A percentile compares a stretch with the other conserved stretches of the same genome.
These are phyloP conservation scores for Holcopasites calliopsidis DNA, from an alignment of 1,140 invertebrate species.

Conservation along the genomic window DNA sequence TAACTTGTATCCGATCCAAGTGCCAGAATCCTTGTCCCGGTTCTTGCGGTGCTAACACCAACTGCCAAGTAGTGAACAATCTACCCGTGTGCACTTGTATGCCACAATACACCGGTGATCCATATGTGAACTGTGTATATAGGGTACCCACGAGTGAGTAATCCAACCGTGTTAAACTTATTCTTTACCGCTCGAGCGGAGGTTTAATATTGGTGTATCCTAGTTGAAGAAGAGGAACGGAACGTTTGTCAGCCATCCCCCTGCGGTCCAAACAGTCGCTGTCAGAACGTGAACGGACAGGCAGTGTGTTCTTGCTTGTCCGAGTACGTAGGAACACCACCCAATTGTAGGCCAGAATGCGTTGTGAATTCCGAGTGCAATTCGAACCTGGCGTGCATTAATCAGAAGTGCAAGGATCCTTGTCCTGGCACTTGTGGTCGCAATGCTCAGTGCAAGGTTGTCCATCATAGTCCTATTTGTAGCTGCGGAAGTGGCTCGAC, in stretches of 20 bases:
- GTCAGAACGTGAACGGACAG: slow-evolving; percentile 81
- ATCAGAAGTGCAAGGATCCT: slow-evolving; percentile 90
- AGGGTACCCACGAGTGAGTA: slow-evolving; percentile 75
- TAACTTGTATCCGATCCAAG: slow-evolving; percentile 87
- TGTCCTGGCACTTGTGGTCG: slow-evolving; percentile 88
- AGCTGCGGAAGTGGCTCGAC: slow-evolving; percentile 82
- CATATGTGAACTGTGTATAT: slow-evolving; percentile 83
- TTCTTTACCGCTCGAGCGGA: too few relatives aligned
- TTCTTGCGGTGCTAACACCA: slow-evolving; percentile 87
- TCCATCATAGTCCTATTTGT: slow-evolving; percentile 82
- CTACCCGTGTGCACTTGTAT: slow-evolving; percentile 86
- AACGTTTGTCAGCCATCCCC: slow-evolving; percentile 86
- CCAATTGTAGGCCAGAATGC: slow-evolving; percentile 88
- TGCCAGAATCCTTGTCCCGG: slow-evolving; percentile 89
- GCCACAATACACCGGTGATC: slow-evolving; percentile 87
- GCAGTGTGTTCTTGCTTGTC: slow-evolving; percentile 88
- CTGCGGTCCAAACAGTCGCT: slow-evolving; percentile 89
- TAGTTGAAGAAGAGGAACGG: slow-evolving; percentile 44
- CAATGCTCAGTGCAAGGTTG: slow-evolving; percentile 85
- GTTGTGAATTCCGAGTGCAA: slow-evolving; percentile 88
- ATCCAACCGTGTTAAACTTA: too few relatives aligned
- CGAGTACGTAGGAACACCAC: slow-evolving; percentile 86
- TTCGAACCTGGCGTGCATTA: slow-evolving; percentile 85
- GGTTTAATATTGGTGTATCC: not conserved
- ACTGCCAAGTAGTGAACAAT: slow-evolving; percentile 88